These are phyloP conservation scores for Cacatua alba DNA, from an alignment of 2,113 vertebrate species.

Conservation along the genomic window DNA sequence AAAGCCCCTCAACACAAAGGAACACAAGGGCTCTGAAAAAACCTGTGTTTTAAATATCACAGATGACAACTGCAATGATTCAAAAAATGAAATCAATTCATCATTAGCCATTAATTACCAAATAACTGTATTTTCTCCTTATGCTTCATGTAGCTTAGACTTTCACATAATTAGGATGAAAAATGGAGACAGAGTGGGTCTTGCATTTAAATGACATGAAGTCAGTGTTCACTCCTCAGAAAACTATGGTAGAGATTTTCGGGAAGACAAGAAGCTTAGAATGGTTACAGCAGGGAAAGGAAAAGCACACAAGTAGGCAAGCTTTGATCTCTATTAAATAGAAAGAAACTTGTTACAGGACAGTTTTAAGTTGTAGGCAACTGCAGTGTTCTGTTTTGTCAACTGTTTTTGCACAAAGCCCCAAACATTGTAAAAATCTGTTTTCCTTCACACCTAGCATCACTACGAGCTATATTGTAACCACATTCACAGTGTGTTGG, in stretches of 20 bases:
- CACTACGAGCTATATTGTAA: conserved; percentile 55
- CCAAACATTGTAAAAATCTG: conserved; percentile 60
- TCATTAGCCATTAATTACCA: conserved; percentile 62
- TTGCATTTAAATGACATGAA: conserved; percentile 40
- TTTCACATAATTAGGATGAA: conserved; percentile 46
- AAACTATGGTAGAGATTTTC: neutral
- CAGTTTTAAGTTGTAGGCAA: conserved; percentile 38
- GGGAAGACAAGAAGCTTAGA: neutral
- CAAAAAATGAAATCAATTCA: conserved; percentile 53
- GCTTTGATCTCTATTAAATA: neutral
- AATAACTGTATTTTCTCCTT: conserved; percentile 59
- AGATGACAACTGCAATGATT: conserved; percentile 43
- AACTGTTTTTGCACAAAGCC: conserved; percentile 60
- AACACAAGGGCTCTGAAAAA: neutral
- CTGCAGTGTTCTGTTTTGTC: conserved; percentile 54
- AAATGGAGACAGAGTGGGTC: conserved; percentile 26
- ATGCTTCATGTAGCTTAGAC: conserved; percentile 52
- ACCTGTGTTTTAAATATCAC: neutral
- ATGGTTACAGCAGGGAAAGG: neutral
- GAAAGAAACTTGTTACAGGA: conserved; percentile 38
- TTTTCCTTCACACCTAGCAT: conserved; percentile 66
- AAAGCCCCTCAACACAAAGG: neutral
- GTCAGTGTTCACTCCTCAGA: neutral
- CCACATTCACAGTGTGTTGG: conserved; percentile 53
- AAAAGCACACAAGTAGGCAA: neutral